Base-by-base conservation (phyloP, 2,888 invertebrate genomes). In the Epiperipatus broadwayi region DNA sequence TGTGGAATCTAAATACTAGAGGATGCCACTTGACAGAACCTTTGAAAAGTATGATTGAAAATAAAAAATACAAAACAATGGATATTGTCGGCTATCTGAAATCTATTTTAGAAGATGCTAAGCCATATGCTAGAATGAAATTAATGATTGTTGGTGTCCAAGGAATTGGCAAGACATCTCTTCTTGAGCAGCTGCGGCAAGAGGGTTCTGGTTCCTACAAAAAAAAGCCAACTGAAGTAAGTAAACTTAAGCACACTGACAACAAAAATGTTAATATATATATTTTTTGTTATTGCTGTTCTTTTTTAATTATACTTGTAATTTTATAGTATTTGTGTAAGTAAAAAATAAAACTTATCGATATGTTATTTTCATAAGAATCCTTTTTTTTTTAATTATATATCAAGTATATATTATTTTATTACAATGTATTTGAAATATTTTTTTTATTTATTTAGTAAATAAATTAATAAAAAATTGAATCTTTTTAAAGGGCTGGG, bases 121-220 rank as follows among this genome's bases (percentile, higher is more conserved):
- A 78, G 49, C 79, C 83, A 0, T 95, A 95, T 59, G 78, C 87
- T 1, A 68, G 87, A 39, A 80, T 97, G 79, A 91, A 93, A 58
- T 66, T 97, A 14, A 87, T 87, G 85, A 75, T 93, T 35, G 91
- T 91, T 1, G 91, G 93, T 0, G 72, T 81, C 2, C 85, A 89
- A 60, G 62, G 63, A 18, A 67, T 68, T 41, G 79, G 80, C 0
- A 97, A 97, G 60, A 95, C 95, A 0, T 85, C 89, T 36, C 62
- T 95, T 3, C 61, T 93, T 21, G 80, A 87, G 50, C 77, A 83
- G 48, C 60, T 95, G 19, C 63, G 89, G 3, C 80, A 80, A 48
- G 89, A 89, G 53, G 85, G 87, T 0, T 71, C 72, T 4, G 69
- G 75, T 3, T 70, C 70, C 1, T 72, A 71, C 53, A 63, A 76